These are phyloP conservation scores for Drymonia ruficornis DNA, from an alignment of 2,888 invertebrate species.

Conservation along the genomic window DNA sequence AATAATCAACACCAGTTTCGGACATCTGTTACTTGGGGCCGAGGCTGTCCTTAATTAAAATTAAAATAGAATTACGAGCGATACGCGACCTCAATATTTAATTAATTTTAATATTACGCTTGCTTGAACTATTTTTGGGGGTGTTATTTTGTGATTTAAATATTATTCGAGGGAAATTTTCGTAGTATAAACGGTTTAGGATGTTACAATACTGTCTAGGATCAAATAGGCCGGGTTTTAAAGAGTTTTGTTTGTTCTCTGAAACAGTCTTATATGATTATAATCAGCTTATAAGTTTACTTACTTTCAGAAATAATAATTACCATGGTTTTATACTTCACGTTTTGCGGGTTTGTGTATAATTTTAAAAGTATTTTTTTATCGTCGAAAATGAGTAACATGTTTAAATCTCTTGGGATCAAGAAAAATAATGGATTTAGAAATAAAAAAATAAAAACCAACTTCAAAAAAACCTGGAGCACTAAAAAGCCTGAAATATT, in stretches of 20 bases:
- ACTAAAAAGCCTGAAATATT: too few relatives aligned
- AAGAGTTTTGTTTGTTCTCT: background rate
- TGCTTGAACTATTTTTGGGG: slow-evolving; percentile 38
- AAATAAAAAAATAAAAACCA: too few relatives aligned
- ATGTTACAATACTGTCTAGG: background rate
- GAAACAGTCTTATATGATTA: background rate
- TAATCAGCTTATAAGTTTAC: too few relatives aligned
- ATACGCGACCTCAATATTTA: slow-evolving; percentile 65
- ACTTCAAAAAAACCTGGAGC: too few relatives aligned
- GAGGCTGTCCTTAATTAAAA: slow-evolving; percentile 67
- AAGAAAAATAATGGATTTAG: too few relatives aligned
- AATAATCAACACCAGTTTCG: slow-evolving; percentile 56
- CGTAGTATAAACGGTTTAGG: background rate
- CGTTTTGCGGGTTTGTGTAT: too few relatives aligned
- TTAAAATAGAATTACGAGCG: slow-evolving; percentile 67
- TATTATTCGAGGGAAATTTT: background rate
- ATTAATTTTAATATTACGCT: slow-evolving; percentile 53
- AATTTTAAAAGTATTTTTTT: too few relatives aligned
- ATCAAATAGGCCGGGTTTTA: background rate
- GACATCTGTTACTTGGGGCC: slow-evolving; percentile 65
- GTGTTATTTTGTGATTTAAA: slow-evolving; percentile 5
- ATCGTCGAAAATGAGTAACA: too few relatives aligned
- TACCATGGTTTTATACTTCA: too few relatives aligned
- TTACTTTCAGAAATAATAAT: too few relatives aligned
- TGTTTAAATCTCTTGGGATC: too few relatives aligned